phyloP scores from a whole-genome alignment of 2,797 vertebrate species.

The Neosilurus hyrtlii region DNA sequence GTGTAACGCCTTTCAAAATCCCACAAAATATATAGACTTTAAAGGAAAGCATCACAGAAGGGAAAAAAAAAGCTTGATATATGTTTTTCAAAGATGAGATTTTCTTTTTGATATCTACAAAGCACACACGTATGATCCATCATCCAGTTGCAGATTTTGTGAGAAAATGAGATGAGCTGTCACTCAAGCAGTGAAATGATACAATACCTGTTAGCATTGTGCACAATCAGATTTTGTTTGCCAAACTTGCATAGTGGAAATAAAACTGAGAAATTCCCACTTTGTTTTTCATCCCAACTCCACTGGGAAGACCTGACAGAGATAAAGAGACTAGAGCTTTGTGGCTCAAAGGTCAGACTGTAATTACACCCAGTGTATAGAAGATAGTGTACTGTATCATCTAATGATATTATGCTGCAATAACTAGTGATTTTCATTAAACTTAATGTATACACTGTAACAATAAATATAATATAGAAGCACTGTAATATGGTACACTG shows the following conservation, averaged over 20 bases:
- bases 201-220: constrained; percentile 49
- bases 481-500: neutral
- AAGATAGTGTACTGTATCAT: neutral
- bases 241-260: constrained; percentile 45
- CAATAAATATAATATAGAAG: constrained; percentile 1
- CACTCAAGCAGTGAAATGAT: constrained; percentile 52
- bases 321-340: constrained; percentile 24
- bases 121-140: constrained; percentile 36
- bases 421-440: constrained; percentile 7
- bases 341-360: constrained; percentile 10
- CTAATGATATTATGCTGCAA: neutral
- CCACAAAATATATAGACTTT: constrained; percentile 52
- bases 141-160: constrained; percentile 42
- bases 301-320: constrained; percentile 28
- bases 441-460: neutral
- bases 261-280: constrained; percentile 35
- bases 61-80: constrained; percentile 30
- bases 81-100: constrained; percentile 52
- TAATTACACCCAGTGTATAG: constrained; percentile 8
- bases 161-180: constrained; percentile 55
- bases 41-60: constrained; percentile 39
- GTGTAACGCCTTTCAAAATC: constrained; percentile 52
- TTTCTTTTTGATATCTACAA: constrained; percentile 51
- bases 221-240: constrained; percentile 51
- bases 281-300: constrained; percentile 33